Conservation (phyloP, 2,888 invertebrate genomes). For the Clostera curtula region DNA sequence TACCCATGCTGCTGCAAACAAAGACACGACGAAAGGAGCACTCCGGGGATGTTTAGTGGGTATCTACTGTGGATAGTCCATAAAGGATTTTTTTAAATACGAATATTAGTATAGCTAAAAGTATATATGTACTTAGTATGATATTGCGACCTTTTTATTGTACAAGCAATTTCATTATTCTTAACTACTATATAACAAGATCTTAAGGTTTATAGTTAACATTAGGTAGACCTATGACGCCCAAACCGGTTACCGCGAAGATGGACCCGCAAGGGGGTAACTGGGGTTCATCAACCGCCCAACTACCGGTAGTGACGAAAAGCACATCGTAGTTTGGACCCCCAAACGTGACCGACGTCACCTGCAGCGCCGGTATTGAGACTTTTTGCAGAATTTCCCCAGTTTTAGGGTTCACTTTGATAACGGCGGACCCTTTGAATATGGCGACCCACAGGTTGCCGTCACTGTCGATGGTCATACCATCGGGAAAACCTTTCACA, state of each 20-base stretch:
- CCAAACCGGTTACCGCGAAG: constrained; percentile 77
- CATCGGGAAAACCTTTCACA: constrained; percentile 74
- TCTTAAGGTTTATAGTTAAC: constrained; percentile 34
- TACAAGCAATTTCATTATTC: constrained; percentile 4
- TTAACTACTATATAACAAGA: constrained; percentile 4
- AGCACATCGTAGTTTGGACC: constrained; percentile 80
- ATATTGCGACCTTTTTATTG: neutral
- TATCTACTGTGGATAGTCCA: too few species aligned
- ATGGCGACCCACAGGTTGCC: constrained; percentile 86
- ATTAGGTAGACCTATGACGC: constrained; percentile 69
- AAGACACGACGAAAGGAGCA: too few species aligned
- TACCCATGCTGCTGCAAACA: too few species aligned
- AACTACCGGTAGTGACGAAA: constrained; percentile 77
- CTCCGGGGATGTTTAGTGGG: too few species aligned
- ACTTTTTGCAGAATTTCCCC: constrained; percentile 75
- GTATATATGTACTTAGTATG: too few species aligned
- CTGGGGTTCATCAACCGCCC: constrained; percentile 44
- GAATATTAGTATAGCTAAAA: too few species aligned
- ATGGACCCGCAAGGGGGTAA: constrained; percentile 74
- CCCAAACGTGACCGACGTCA: constrained; percentile 84
- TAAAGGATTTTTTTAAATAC: too few species aligned
- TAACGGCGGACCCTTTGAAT: constrained; percentile 76
- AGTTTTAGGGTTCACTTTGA: constrained; percentile 69
- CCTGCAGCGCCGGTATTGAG: constrained; percentile 72
- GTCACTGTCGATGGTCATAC: constrained; percentile 84